Percentiles rank a stretch among this genome's conserved stretches.
Conservation (phyloP, 1,140 invertebrate genomes). For the Thereuonema tuberculata region DNA sequence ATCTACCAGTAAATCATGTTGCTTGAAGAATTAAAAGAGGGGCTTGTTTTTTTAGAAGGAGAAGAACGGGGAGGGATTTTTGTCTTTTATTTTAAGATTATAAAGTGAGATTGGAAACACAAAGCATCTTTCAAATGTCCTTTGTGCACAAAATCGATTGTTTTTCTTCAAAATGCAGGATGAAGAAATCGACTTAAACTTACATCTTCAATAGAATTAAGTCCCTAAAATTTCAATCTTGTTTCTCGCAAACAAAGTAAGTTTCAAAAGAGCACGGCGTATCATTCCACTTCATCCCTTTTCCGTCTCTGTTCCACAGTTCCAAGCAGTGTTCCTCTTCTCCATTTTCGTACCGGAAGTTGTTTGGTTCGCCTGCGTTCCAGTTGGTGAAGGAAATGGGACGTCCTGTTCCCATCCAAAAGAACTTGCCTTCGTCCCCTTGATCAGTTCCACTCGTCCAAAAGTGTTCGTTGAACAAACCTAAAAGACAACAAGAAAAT, state of each 20-base stretch:
- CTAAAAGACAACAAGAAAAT: slow-evolving; percentile 34
- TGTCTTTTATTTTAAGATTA: too few species aligned
- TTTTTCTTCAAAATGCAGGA: too few species aligned
- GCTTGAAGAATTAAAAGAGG: too few species aligned
- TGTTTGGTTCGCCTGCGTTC: slow-evolving; percentile 62
- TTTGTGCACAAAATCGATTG: too few species aligned
- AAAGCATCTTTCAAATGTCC: too few species aligned
- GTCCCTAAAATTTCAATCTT: slow-evolving; percentile 1
- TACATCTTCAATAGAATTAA: too few species aligned
- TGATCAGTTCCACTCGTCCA: slow-evolving; percentile 84
- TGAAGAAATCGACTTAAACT: too few species aligned
- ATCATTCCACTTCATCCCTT: slow-evolving; percentile 79
- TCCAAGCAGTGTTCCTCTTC: slow-evolving; percentile 83
- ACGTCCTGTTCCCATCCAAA: slow-evolving; percentile 80
- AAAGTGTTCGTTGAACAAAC: slow-evolving; percentile 75
- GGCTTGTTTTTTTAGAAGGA: too few species aligned
- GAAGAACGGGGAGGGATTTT: too few species aligned
- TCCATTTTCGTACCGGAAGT: slow-evolving; percentile 81
- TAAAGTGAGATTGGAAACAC: too few species aligned
- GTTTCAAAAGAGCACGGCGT: slow-evolving; percentile 84
- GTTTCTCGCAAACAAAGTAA: slow-evolving; percentile 68
- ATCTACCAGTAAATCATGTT: too few species aligned
- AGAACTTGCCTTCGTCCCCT: slow-evolving; percentile 44
- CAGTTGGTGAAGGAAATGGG: slow-evolving; percentile 81
- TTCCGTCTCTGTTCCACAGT: slow-evolving; percentile 56